A percentile compares a stretch with the other conserved stretches of the same genome.
Evolutionary conservation across 2,797 vertebrate species (phyloP).

Genomic region (Typhlichthys subterraneus): DNA sequence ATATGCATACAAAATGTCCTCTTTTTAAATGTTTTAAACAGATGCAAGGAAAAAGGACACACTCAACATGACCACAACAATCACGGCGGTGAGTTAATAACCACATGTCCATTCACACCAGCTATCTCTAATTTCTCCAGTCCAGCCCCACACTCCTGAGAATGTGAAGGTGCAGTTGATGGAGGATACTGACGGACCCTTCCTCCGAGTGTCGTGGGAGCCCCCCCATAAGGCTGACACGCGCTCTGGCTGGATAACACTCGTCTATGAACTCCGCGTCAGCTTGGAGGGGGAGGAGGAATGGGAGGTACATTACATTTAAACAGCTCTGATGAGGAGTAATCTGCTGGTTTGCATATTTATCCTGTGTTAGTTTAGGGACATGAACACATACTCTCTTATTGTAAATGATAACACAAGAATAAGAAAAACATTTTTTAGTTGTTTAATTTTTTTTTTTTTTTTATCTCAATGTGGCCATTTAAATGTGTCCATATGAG

Average conservation of each 20-base stretch:
- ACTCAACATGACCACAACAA: too few species aligned
- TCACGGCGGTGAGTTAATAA: background rate
- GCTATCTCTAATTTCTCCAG: slow-evolving; percentile 59
- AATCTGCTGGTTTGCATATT: too few species aligned
- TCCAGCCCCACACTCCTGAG: slow-evolving; percentile 89
- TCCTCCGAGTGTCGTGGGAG: slow-evolving; percentile 85
- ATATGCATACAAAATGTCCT: too few species aligned
- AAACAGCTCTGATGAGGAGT: too few species aligned
- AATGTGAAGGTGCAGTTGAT: slow-evolving; percentile 80
- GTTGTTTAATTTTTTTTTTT: too few species aligned
- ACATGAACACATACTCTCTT: too few species aligned
- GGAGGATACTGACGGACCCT: slow-evolving; percentile 73
- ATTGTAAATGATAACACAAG: too few species aligned
- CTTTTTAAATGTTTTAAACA: too few species aligned
- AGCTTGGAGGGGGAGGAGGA: slow-evolving; percentile 79
- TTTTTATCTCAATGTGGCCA: background rate
- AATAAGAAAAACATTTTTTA: too few species aligned
- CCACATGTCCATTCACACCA: background rate
- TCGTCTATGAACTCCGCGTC: slow-evolving; percentile 87
- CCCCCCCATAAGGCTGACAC: slow-evolving; percentile 85
- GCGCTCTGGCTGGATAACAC: slow-evolving; percentile 91
- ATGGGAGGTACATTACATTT: slow-evolving; percentile 85
- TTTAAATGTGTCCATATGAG: background rate
- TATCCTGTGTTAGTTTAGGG: background rate
- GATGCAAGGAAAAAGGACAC: too few species aligned